These are phyloP conservation scores for Sebastes goodei DNA, from an alignment of 2,797 vertebrate genomes.

Conservation along the genomic window DNA sequence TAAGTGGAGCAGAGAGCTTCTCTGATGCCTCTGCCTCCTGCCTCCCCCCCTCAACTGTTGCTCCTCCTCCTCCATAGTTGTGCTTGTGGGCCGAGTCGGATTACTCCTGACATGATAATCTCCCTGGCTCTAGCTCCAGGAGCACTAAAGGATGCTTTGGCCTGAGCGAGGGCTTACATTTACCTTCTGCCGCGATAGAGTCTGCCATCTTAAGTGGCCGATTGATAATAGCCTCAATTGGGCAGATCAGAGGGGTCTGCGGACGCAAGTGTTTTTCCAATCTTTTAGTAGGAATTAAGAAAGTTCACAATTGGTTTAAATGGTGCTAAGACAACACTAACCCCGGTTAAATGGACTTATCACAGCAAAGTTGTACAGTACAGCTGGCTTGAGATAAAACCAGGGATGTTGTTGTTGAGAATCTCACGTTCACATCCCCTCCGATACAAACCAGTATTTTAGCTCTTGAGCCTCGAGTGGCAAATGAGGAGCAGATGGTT, in stretches of 20 bases:
- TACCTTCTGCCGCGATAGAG: conserved; percentile 76
- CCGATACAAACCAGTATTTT: conserved; percentile 67
- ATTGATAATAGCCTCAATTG: conserved; percentile 61
- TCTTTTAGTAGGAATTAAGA: conserved; percentile 73
- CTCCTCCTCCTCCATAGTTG: conserved; percentile 81
- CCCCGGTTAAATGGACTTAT: conserved; percentile 56
- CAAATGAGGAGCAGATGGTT: conserved; percentile 84
- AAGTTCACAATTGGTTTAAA: conserved; percentile 70
- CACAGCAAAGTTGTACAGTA: conserved; percentile 38
- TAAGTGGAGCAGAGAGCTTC: conserved; percentile 72
- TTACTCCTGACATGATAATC: conserved; percentile 84
- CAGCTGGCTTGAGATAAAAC: conserved; percentile 64
- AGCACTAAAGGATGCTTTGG: conserved; percentile 81
- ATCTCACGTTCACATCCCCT: conserved; percentile 62
- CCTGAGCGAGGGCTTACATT: conserved; percentile 75
- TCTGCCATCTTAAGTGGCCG: conserved; percentile 71
- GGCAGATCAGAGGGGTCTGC: conserved; percentile 50
- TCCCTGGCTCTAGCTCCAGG: conserved; percentile 75
- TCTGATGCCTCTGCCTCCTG: conserved; percentile 75
- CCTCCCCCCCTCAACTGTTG: conserved; percentile 75
- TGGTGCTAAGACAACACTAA: conserved; percentile 47
- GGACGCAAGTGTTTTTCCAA: conserved; percentile 56
- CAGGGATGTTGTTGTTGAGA: conserved; percentile 58
- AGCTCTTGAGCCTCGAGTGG: conserved; percentile 65
- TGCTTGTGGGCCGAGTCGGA: conserved; percentile 79